Conservation (phyloP, 2,797 vertebrate species). For the Peromyscus nudipes region DNA sequence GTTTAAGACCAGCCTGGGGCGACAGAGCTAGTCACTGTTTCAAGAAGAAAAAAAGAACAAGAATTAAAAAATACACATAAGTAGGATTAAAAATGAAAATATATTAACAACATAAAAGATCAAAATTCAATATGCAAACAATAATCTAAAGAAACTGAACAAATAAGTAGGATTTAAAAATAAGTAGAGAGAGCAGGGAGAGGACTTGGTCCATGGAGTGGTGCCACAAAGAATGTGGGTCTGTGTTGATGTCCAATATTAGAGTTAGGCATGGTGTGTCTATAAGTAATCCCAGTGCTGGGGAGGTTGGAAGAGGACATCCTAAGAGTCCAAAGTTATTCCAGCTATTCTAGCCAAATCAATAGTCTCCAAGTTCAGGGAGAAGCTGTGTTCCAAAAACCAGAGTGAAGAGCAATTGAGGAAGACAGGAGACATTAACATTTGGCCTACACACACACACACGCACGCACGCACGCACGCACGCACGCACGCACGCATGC, state of each 20-base stretch:
- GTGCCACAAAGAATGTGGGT: neutral
- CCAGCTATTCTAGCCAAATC: too few species aligned
- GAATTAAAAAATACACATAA: neutral
- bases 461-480: neutral
- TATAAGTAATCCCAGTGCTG: neutral
- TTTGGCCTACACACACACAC: neutral
- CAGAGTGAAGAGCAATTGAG: neutral
- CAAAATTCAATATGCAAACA: neutral
- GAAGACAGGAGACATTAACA: neutral
- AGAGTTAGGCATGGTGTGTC: neutral
- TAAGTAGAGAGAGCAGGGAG: neutral
- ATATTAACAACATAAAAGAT: too few species aligned
- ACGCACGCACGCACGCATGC: too few species aligned
- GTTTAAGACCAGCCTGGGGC: too few species aligned
- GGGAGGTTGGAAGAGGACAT: too few species aligned
- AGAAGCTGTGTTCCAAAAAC: neutral
- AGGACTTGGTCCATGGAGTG: neutral
- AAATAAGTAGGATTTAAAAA: neutral
- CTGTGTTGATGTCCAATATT: neutral
- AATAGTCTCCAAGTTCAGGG: neutral
- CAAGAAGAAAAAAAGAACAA: too few species aligned
- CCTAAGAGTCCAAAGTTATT: neutral
- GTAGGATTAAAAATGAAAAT: too few species aligned
- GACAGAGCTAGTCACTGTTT: too few species aligned
- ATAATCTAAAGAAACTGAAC: neutral